Evolutionary conservation across 2,797 vertebrate species (phyloP), one percentile per base, ranked within the genome.

Genomic region (Mus caroli): DNA sequence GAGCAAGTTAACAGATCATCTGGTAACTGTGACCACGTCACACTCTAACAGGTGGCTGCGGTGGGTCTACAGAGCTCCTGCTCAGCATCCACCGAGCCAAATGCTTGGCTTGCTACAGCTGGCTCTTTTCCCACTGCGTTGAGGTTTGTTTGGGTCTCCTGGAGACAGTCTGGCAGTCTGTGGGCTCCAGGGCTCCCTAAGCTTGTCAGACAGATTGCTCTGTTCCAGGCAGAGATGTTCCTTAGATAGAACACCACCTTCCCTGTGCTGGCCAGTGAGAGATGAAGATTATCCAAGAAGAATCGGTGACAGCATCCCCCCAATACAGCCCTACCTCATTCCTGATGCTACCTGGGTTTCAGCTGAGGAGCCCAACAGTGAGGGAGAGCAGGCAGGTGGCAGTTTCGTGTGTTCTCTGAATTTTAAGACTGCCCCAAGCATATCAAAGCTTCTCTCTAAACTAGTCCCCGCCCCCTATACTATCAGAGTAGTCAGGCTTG

Each of bases 141-240:
- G 95, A 60, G 31, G 94, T 79, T 83, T 95, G 93, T 95, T 83
- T 87, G 71, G 56, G 93, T 91, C 82, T 95, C 89, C 64, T 12
- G 20, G 90, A 93, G 91, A 92, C 86, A 34, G 34, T 28, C 95
- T 75, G 84, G 50, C 77, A 62, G 96, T 13, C 85, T 46, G 40
- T 11, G 37, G 34, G 90, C 88, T 77, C 91, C 75, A 0, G 40
- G 77, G 78, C 54, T 77, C 67, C 85, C 67, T 17, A 11, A 9
- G 54, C n/a, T 54, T 73, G 34, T 88, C 71, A 20, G 56, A 54
- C 60, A 69, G 88, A 94, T 43, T 56, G 85, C 80, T 88, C 92
- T 37, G 0, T 52, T 80, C 69, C 12, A 43, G 84, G 77, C 79
- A 9, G 40, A 77, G 79, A 40, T 22, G 24, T 46, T 73, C 93